Base-by-base conservation (phyloP, 2,888 invertebrate genomes). In the Philhelius pedissequus region DNA sequence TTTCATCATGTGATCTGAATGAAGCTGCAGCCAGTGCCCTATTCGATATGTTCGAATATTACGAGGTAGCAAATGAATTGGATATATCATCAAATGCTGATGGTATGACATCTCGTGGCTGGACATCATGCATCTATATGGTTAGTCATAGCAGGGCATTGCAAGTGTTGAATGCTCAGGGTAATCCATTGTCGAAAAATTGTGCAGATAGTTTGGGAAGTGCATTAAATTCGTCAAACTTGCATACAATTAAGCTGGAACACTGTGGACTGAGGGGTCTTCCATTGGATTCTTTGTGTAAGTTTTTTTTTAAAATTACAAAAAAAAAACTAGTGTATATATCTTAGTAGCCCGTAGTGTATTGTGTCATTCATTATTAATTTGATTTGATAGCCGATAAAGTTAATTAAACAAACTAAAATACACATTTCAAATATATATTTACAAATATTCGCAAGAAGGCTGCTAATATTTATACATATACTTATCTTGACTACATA, bases 11-110 rank as follows among this genome's bases (percentile, higher is more conserved):
- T 86, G 88, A 89, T 11, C 86, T 92, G 69, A 88, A 89, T 60
- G 92, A 92, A 87, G 91, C 93, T 92, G 92, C 94, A 78, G 93
- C 95, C 48, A 95, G 96, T 87, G 95, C 96, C 50, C 90, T 98
- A 69, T 97, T 97, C 90, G 97, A 98, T 90, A 97, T 97, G 96
- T 93, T 97, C 86, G 97, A 98, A 90, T 98, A 96, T 91, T 98
- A 98, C 91, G 97, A 97, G 90, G 96, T 97, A 52, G 94, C 96
- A 1, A 93, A 94, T 86, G 93, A 94, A 87, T 91, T 98, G 82
- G 95, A 96, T 90, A 94, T 98, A 86, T 95, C 95, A 35, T 95
- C 94, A 64, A 97, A 97, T 90, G 92, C 94, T 77, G 93, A 93
- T 87, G 88, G 88, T 43, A 96, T 97, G 90, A 95, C 95, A 71